These are phyloP conservation scores for Neoniphon sammara DNA, from an alignment of 2,797 vertebrate species.

Conservation along the genomic window DNA sequence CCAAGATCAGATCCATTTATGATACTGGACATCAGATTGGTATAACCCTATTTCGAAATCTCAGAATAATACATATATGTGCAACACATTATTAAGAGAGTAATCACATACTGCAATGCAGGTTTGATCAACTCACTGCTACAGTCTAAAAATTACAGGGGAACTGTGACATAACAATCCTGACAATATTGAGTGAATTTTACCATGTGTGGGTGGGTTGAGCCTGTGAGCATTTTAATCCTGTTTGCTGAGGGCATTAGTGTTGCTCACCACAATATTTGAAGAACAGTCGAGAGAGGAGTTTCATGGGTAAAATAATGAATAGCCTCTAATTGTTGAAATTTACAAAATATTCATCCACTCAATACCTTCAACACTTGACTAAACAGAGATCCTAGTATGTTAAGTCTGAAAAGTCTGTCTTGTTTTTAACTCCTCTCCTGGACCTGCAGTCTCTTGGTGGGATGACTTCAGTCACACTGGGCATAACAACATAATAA, in stretches of 20 bases:
- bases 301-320: background rate
- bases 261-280: conserved; percentile 18
- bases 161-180: conserved; percentile 19
- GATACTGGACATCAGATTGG: too few relatives aligned
- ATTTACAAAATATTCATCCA: background rate
- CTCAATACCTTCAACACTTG: background rate
- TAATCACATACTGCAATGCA: conserved; percentile 7
- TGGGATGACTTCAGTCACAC: conserved; percentile 34
- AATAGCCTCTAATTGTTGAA: background rate
- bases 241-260: conserved; percentile 25
- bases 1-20: too few relatives aligned
- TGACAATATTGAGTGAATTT: conserved; percentile 20
- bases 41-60: too few relatives aligned
- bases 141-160: conserved; percentile 1
- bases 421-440: background rate
- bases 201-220: conserved; percentile 16
- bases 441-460: background rate
- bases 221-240: conserved; percentile 20
- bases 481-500: conserved; percentile 14
- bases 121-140: conserved; percentile 2
- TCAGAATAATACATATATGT: background rate
- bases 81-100: background rate
- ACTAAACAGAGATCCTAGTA: background rate
- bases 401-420: background rate
- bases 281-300: background rate